Base-by-base conservation (phyloP, 2,113 vertebrate species). In the Mionectes macconnelli region DNA sequence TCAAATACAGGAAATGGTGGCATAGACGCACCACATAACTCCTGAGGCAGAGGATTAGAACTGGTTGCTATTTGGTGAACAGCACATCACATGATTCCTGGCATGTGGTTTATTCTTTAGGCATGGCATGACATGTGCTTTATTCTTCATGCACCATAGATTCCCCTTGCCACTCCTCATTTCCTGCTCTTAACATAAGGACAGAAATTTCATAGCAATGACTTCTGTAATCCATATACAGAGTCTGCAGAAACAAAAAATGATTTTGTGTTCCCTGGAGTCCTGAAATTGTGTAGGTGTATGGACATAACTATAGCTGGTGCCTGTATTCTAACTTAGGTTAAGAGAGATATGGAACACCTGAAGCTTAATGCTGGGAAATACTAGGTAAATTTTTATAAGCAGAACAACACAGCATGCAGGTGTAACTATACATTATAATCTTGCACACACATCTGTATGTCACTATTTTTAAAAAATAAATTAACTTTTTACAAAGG, bases 51-150 rank as follows among this genome's bases (percentile, higher is more conserved):
- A 64, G n/a, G 62, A 87, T 85, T 90, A 95, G 31, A 60, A 59
- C 39, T 30, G 27, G 7, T 20, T 75, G 62, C n/a, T 85, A 60
- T 64, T 47, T 10, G 2, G 70, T 69, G 53, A 85, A 35, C 17
- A 74, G 52, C 30, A 33, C 33, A 74, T 37, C 74, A 87, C 40
- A 64, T 66, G 53, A 88, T 88, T 76, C 64, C 27, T 76, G 67
- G 78, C 75, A 93, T 73, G 85, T 66, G 63, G 31, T 23, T 93
- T 73, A 66, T 57, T 95, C 78, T 94, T 83, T 66, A 90, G 63
- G 66, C 37, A 73, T 25, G n/a, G 53, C 78, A 68, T 64, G 67
- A 64, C 69, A 69, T 39, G 27, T 68, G 66, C 49, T 77, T 80
- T 83, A 66, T 60, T 90, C 72, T 91, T 86, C 79, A 90, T 44